Base-by-base conservation (phyloP, 2,797 vertebrate species). In the Knipowitschia caucasica region DNA sequence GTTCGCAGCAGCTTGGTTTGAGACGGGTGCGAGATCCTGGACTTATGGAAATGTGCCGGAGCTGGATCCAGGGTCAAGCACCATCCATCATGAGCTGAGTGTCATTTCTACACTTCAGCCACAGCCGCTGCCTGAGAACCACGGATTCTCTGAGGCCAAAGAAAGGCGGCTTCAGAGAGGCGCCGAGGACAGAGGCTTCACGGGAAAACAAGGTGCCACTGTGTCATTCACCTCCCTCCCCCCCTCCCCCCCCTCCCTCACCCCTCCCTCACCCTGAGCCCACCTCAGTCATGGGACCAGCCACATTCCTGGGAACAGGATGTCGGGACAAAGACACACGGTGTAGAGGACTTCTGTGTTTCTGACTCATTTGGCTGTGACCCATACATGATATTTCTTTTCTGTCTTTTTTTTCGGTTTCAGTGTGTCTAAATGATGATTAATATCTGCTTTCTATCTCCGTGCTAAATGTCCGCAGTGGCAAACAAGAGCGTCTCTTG, bases 81-180 rank as follows among this genome's bases (percentile, higher is more conserved):
- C 92, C 94, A 98, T 99, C 94, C 93, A 98, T 99, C 94, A 99
- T 92, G 89, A 92, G 86, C 87, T 91, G 89, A 94, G 93, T 93
- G 94, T 94, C 94, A 94, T 95, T 95, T 92, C 93, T 89, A 90
- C 91, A 90, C 90, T 92, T 91, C 79, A 77, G 81, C 73, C 71
- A 56, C 75, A 72, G 86, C 83, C 83, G 86, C 81, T 83, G 83
- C 78, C 75, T 73, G 67, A 76, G 78, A 74, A 81, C 63, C 50
- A 59, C 67, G 82, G 88, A 84, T 95, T 95, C 92, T 97, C 94
- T 90, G 82, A 87, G 89, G 89, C 81, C n/a, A 89, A 79, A 33
- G 68, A 78, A 59, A 80, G 87, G 88, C 83, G 44, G 70, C 89
- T 92, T 92, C 93, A 91, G 91, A 86, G 71, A 38, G 25, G 77